Base-by-base conservation (phyloP, 2,113 vertebrate species). In the Chaetodon auriga region DNA sequence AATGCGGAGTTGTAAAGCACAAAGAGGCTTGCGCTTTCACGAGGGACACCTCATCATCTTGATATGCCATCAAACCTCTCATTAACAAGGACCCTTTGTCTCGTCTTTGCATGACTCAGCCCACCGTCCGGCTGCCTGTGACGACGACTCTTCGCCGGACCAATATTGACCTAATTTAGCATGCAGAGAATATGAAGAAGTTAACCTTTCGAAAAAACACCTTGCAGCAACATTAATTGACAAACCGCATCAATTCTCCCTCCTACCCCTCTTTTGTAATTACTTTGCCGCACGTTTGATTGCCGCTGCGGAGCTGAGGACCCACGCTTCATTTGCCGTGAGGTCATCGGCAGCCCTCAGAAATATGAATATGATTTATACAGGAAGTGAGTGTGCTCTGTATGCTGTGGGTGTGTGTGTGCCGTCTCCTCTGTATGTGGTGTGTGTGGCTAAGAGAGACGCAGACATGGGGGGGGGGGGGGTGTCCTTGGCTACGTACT, bases 141-240 rank as follows among this genome's bases (percentile, higher is more conserved):
- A 72, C 86, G 82, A 75, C 85, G 73, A 93, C 95, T 94, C 85
- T 87, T 92, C 80, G 77, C 90, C 79, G 77, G 83, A 88, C 91
- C 90, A 94, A 92, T 93, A 93, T 94, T 96, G 95, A 94, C 84
- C 96, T 94, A 89, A 93, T 96, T 96, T 92, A 94, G 78, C 85
- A 92, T 90, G 85, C 57, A 55, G 30, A 87, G 80, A 93, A 95
- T 92, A 94, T 90, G 87, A 96, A 95, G 93, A 94, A 94, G 92
- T 95, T 95, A 96, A 96, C 93, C 95, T 96, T 97, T 96, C 38
- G 62, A 96, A 95, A 91, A 78, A 88, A 89, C 95, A 95, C 95
- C 95, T 95, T 92, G 91, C 92, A 97, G 96, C 95, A 95, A 95
- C 87, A 93, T 88, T 93, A 93, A 96, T 94, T 94, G 95, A 96